A percentile compares a stretch with the other conserved stretches of the same genome.
phyloP scores from a whole-genome alignment of 2,888 invertebrate genomes.

The Sturmia bella region DNA sequence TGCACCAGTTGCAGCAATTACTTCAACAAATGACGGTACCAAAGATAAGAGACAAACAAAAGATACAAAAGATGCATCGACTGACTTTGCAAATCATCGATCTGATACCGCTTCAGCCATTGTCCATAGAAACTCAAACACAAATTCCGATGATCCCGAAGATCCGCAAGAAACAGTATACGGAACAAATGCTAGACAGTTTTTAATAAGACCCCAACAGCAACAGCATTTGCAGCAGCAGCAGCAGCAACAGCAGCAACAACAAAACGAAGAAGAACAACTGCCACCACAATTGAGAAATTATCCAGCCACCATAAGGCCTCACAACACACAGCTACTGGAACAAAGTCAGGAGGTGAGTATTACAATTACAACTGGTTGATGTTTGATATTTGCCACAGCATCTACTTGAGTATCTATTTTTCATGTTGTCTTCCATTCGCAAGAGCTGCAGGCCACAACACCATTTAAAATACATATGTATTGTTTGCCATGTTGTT shows the following conservation, averaged over 20 bases:
- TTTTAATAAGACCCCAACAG: constrained; percentile 79
- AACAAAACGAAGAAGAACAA: constrained; percentile 77
- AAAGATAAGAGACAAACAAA: constrained; percentile 80
- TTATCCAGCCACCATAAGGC: constrained; percentile 77
- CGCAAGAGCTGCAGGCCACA: not conserved
- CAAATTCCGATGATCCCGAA: constrained; percentile 78
- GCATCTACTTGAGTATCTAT: not conserved
- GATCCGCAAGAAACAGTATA: constrained; percentile 80
- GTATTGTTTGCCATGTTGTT: not conserved
- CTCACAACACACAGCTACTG: constrained; percentile 78
- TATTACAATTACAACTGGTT: constrained; percentile 35
- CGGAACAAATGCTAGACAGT: constrained; percentile 79
- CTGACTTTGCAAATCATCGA: constrained; percentile 79
- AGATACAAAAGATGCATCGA: constrained; percentile 76
- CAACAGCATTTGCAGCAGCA: constrained; percentile 77
- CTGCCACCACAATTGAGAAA: constrained; percentile 78
- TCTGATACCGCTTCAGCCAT: constrained; percentile 70
- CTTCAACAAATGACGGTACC: constrained; percentile 72
- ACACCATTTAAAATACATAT: not conserved
- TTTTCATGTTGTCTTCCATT: not conserved
- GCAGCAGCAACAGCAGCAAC: constrained; percentile 77
- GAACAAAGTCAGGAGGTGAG: constrained; percentile 81
- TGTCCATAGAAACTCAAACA: constrained; percentile 67
- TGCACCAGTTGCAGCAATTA: constrained; percentile 59
- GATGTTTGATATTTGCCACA: not conserved